Percentiles rank a stretch among this genome's conserved stretches.
Evolutionary conservation across 2,113 vertebrate species (phyloP).

Genomic region (Thalassarche chlororhynchos): DNA sequence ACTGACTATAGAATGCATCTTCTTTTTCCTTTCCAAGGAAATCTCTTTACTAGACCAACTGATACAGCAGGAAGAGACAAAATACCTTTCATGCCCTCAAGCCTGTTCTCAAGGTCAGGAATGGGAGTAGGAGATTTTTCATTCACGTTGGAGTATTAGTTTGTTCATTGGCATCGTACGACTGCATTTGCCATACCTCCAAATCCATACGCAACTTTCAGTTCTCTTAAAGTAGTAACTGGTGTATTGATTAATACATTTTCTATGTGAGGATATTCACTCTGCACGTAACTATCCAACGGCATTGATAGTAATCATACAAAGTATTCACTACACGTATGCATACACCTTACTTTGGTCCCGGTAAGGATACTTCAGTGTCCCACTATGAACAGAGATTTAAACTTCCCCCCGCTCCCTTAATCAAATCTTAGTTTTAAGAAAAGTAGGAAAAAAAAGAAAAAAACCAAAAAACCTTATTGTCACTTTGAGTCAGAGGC

Average conservation of each 20-base stretch:
- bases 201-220: not conserved
- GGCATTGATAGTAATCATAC: not conserved
- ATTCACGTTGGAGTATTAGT: not conserved
- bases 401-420: rapidly evolving
- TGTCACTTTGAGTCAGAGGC: not conserved
- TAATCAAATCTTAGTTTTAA: not conserved
- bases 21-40: not conserved
- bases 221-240: not conserved
- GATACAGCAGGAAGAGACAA: not conserved
- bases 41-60: not conserved
- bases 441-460: not conserved
- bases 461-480: not conserved
- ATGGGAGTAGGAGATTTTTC: not conserved
- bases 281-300: not conserved
- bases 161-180: not conserved
- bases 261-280: not conserved
- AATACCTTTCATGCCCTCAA: not conserved
- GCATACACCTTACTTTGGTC: not conserved
- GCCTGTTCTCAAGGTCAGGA: not conserved
- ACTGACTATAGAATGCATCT: not conserved
- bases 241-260: not conserved
- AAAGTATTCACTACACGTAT: not conserved
- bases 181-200: not conserved
- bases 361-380: not conserved
- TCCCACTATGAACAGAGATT: not conserved